These are phyloP conservation scores for Ennomos quercinarius DNA, from an alignment of 2,888 invertebrate genomes.

Conservation along the genomic window DNA sequence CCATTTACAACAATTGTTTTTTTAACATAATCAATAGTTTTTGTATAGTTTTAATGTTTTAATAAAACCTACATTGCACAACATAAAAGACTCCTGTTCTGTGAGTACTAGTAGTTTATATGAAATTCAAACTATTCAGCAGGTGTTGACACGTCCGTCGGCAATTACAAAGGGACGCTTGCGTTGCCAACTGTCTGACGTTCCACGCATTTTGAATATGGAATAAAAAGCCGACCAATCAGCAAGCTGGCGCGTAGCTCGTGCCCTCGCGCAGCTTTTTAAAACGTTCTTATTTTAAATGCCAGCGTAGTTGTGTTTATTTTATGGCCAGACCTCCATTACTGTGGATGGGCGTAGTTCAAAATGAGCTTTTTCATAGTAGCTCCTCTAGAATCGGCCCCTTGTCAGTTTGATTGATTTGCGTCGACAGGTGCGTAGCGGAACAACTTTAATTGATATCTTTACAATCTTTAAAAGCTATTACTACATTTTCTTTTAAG, in stretches of 20 bases:
- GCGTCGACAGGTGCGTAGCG: conserved; percentile 51
- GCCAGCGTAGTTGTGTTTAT: background rate
- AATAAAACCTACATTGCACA: background rate
- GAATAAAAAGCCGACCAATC: conserved; percentile 69
- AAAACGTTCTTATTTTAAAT: conserved; percentile 51
- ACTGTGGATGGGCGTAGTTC: conserved; percentile 24
- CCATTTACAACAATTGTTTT: no score
- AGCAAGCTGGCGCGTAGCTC: conserved; percentile 67
- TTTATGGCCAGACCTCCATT: conserved; percentile 1
- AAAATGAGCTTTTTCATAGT: conserved; percentile 42
- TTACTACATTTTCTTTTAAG: background rate
- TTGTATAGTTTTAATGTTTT: background rate
- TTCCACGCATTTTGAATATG: conserved; percentile 58
- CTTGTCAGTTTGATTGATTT: conserved; percentile 43
- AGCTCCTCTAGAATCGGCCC: conserved; percentile 34
- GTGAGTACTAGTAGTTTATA: background rate
- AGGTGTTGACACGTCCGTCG: conserved; percentile 57
- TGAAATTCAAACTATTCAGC: conserved; percentile 44
- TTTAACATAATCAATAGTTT: background rate
- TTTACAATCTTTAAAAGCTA: background rate
- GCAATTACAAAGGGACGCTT: conserved; percentile 56
- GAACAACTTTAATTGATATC: conserved; percentile 47
- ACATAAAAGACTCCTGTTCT: background rate
- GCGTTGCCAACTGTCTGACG: conserved; percentile 44
- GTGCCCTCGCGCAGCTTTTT: conserved; percentile 62